Evolutionary conservation across 2,888 invertebrate species (phyloP).

Genomic region (Acheta domesticus): DNA sequence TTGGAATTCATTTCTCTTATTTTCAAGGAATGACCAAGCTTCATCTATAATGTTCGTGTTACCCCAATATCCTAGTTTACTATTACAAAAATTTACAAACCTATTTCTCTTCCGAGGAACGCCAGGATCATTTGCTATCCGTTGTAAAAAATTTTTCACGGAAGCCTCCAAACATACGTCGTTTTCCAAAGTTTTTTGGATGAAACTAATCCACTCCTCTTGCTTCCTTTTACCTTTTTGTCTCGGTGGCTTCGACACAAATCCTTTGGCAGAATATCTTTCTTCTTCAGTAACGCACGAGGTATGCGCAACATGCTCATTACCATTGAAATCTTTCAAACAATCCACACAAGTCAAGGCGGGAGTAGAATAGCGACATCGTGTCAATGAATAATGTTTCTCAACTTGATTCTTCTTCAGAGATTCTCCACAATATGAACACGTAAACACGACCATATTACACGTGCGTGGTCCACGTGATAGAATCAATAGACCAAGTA

Average conservation of each 20-base stretch:
- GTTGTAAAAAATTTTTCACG: constrained; percentile 58
- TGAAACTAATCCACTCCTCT: constrained; percentile 75
- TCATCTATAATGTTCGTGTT: not conserved
- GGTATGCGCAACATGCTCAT: constrained; percentile 72
- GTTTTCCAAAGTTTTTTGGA: constrained; percentile 49
- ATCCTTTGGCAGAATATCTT: constrained; percentile 82
- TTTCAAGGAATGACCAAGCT: not conserved
- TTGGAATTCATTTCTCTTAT: not conserved
- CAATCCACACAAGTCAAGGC: constrained; percentile 90
- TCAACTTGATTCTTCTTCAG: constrained; percentile 88
- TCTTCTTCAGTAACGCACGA: constrained; percentile 84
- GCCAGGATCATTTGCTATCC: constrained; percentile 68
- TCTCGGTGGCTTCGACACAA: constrained; percentile 61
- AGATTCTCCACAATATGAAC: constrained; percentile 80
- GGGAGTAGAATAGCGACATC: constrained; percentile 59
- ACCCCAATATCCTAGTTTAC: not conserved
- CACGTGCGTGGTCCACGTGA: not conserved
- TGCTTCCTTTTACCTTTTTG: constrained; percentile 87
- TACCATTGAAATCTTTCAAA: constrained; percentile 80
- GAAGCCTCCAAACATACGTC: not conserved
- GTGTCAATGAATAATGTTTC: constrained; percentile 75
- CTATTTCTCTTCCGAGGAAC: constrained; percentile 83
- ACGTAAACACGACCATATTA: not conserved
- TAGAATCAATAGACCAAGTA: not conserved
- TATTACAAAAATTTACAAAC: constrained; percentile 33